A percentile compares a stretch with the other conserved stretches of the same genome.
Evolutionary conservation across 2,888 invertebrate species (phyloP).

Genomic region (Eugnorisma glareosa): DNA sequence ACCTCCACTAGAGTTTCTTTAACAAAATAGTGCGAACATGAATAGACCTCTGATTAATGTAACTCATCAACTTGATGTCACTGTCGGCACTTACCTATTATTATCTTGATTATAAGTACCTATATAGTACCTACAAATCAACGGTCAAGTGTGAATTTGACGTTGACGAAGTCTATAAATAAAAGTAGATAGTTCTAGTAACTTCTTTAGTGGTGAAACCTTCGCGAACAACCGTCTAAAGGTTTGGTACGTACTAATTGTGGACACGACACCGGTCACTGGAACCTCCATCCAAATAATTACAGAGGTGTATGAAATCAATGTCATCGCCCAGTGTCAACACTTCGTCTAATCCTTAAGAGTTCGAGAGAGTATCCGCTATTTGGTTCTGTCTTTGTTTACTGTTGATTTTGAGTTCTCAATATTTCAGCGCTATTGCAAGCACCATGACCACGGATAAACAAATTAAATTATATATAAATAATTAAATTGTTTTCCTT

Average conservation of each 20-base stretch:
- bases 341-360: background rate
- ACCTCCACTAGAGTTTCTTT: constrained; percentile 45
- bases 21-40: constrained; percentile 51
- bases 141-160: constrained; percentile 20
- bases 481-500: no score
- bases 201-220: background rate
- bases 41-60: constrained; percentile 61
- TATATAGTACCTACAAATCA: constrained; percentile 26
- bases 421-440: no score
- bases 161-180: background rate
- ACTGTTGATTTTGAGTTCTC: no score
- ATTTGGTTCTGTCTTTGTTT: background rate
- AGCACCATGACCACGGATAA: no score
- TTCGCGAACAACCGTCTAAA: background rate
- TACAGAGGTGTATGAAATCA: background rate
- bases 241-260: background rate
- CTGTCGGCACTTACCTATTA: constrained; percentile 32
- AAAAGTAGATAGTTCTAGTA: background rate
- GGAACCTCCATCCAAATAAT: background rate
- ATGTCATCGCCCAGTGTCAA: background rate
- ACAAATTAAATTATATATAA: no score
- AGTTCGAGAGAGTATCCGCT: background rate
- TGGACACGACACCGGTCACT: background rate
- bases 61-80: constrained; percentile 53
- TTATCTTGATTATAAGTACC: constrained; percentile 30